These are phyloP conservation scores for Charina bottae DNA, from an alignment of 2,113 vertebrate genomes.

Conservation along the genomic window DNA sequence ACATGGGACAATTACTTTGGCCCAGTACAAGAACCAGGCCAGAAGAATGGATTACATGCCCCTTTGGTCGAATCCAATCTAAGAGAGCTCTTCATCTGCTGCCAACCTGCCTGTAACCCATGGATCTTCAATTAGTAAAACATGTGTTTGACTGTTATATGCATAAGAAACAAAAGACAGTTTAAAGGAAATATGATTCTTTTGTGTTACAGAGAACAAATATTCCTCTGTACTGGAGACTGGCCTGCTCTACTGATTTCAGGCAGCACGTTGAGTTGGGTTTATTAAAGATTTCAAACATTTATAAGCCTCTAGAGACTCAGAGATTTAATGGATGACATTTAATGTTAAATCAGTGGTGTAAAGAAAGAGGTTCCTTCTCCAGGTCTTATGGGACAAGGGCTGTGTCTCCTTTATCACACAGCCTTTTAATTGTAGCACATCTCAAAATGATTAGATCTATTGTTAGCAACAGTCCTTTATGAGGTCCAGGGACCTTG, in stretches of 20 bases:
- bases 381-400: constrained; percentile 69
- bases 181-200: neutral
- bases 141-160: neutral
- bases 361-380: constrained; percentile 71
- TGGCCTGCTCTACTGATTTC: neutral
- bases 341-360: constrained; percentile 80
- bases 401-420: constrained; percentile 82
- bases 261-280: constrained; percentile 55
- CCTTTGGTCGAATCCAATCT: neutral
- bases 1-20: neutral
- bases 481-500: constrained; percentile 68
- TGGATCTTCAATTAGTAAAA: neutral
- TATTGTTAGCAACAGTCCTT: constrained; percentile 84
- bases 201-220: neutral
- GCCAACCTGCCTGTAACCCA: neutral
- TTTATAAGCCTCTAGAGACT: constrained; percentile 72
- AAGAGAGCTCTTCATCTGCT: too few relatives aligned
- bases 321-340: constrained; percentile 71
- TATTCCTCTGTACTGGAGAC: neutral
- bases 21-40: neutral
- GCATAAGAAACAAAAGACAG: neutral
- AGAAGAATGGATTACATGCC: neutral
- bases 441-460: constrained; percentile 72
- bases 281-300: constrained; percentile 82
- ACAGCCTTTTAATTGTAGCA: constrained; percentile 79